These are phyloP conservation scores for Enteromius viviparus DNA, from an alignment of 2,797 vertebrate genomes.

Conservation along the genomic window DNA sequence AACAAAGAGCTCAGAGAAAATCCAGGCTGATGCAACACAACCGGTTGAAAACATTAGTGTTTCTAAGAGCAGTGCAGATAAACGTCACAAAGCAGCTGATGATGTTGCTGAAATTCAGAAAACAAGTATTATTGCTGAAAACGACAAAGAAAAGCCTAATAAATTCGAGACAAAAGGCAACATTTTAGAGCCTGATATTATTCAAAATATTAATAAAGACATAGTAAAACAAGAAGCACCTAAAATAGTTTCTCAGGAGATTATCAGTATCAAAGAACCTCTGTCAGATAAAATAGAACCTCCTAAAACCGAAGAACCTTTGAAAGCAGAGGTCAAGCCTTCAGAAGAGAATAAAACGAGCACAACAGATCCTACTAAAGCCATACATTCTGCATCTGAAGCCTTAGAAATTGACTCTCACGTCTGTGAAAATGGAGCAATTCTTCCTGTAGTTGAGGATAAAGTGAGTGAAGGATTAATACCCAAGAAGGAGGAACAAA, in stretches of 20 bases:
- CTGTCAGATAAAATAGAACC: conserved; percentile 14
- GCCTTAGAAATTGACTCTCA: conserved; percentile 11
- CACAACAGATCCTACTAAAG: conserved; percentile 1
- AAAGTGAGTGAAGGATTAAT: conserved; percentile 15
- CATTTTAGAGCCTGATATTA: not conserved
- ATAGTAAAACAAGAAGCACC: conserved; percentile 15
- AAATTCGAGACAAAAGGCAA: conserved; percentile 18
- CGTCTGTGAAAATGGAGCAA: not conserved
- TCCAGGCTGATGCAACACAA: not conserved
- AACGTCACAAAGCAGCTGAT: conserved; percentile 25
- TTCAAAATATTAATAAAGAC: conserved; percentile 8
- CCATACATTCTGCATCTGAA: not conserved
- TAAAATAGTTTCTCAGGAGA: conserved; percentile 46
- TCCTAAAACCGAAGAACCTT: conserved; percentile 2
- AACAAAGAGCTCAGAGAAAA: conserved; percentile 14
- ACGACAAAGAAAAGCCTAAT: conserved; percentile 1
- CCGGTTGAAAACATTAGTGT: not conserved
- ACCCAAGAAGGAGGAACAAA: conserved; percentile 32
- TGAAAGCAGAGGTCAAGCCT: conserved; percentile 22
- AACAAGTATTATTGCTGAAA: conserved; percentile 31
- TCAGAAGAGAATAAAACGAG: not conserved
- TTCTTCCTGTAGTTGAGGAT: conserved; percentile 5
- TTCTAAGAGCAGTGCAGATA: conserved; percentile 12
- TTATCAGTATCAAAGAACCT: conserved; percentile 19
- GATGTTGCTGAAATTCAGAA: conserved; percentile 39